Percentiles rank a stretch among this genome's conserved stretches.
Conservation (phyloP, 1,140 invertebrate species). For the Brevipalpus yothersi region DNA sequence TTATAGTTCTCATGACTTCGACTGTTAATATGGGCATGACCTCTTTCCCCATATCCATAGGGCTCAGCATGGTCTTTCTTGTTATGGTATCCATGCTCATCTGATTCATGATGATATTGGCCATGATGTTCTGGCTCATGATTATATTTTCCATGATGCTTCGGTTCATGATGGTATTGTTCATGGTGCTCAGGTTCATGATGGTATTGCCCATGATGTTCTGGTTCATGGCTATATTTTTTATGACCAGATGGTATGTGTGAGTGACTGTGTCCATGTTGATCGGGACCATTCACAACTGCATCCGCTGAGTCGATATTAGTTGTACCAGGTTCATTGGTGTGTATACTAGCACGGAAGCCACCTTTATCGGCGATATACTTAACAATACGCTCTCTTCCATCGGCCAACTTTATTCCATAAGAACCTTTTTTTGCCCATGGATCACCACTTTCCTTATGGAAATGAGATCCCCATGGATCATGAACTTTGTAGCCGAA, state of each 20-base stretch:
- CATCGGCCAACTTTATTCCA: conserved; percentile 10
- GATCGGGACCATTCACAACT: conserved; percentile 1
- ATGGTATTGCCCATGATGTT: not conserved
- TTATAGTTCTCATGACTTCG: no score
- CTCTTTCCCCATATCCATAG: not conserved
- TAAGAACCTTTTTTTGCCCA: conserved; percentile 12
- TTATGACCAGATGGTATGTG: not conserved
- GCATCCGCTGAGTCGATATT: conserved; percentile 4
- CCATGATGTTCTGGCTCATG: not conserved
- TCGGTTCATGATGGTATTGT: not conserved
- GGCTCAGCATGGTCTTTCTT: not conserved
- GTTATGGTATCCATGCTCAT: not conserved
- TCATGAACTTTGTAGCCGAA: conserved; percentile 14
- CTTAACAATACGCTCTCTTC: conserved; percentile 9
- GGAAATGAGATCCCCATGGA: conserved; percentile 6
- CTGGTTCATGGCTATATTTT: not conserved
- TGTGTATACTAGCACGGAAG: conserved; percentile 8
- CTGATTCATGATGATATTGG: no score
- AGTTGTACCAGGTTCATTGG: conserved; percentile 10
- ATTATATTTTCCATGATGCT: not conserved
- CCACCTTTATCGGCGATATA: conserved; percentile 10
- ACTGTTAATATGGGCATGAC: not conserved
- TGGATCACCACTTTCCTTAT: conserved; percentile 12
- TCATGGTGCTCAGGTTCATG: not conserved
- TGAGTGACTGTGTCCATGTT: conserved; percentile 1